phyloP scores from a whole-genome alignment of 2,797 vertebrate species.

The Lacerta viridis region DNA sequence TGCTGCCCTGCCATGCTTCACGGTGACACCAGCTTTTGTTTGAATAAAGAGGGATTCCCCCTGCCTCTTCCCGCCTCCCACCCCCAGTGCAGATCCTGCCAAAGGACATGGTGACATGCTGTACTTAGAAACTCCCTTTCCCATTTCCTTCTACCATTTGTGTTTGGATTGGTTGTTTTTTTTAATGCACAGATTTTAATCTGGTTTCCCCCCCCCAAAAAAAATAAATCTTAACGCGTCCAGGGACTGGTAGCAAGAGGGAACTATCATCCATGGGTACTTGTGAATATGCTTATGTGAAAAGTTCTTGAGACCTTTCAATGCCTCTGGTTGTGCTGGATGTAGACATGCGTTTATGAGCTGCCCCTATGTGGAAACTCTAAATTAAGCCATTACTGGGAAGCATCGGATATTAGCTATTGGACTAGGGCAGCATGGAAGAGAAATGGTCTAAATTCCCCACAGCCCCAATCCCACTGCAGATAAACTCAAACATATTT shows the following conservation, averaged over 20 bases:
- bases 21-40: conserved; percentile 8
- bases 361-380: neutral
- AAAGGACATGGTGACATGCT: neutral
- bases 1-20: conserved; percentile 9
- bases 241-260: neutral
- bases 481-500: neutral
- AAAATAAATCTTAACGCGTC: neutral
- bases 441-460: neutral
- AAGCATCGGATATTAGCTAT: neutral
- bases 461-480: neutral
- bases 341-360: neutral
- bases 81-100: neutral
- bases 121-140: conserved; percentile 10
- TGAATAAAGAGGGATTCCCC: conserved; percentile 33
- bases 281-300: neutral
- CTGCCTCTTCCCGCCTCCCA: neutral
- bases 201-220: no score
- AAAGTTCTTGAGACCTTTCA: neutral
- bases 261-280: neutral
- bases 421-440: neutral
- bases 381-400: neutral
- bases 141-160: neutral
- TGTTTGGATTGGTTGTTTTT: neutral
- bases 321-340: neutral
- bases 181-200: neutral